Evolutionary conservation across 2,888 invertebrate species (phyloP).

Genomic region (Drosophila paracracens): DNA sequence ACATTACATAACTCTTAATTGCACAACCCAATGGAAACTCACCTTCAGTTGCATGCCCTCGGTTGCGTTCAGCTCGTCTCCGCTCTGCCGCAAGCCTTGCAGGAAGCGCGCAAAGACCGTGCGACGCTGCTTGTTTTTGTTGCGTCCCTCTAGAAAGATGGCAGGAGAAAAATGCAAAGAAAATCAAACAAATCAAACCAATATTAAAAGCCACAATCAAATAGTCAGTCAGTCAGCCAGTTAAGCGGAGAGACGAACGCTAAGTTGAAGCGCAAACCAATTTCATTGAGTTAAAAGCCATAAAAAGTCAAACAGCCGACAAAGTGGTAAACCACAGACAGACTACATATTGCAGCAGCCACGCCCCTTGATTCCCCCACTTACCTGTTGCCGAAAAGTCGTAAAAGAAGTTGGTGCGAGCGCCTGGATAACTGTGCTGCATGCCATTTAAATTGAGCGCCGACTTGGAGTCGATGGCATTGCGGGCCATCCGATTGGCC

Average conservation of each 20-base stretch:
- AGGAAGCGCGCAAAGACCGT: slow-evolving; percentile 85
- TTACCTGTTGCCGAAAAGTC: slow-evolving; percentile 85
- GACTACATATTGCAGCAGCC: slow-evolving; percentile 11
- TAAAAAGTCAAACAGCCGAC: slow-evolving; percentile 75
- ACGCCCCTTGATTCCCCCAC: slow-evolving; percentile 36
- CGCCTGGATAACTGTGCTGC: slow-evolving; percentile 84
- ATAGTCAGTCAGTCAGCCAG: slow-evolving; percentile 37
- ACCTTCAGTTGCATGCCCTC: slow-evolving; percentile 85
- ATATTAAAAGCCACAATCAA: slow-evolving; percentile 66
- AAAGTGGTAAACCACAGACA: slow-evolving; percentile 55
- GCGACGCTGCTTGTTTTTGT: slow-evolving; percentile 84
- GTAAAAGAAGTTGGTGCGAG: slow-evolving; percentile 85
- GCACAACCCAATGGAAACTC: slow-evolving; percentile 50
- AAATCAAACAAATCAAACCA: slow-evolving; percentile 40
- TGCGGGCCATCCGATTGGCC: slow-evolving; percentile 90
- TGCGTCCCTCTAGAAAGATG: slow-evolving; percentile 81
- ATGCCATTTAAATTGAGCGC: slow-evolving; percentile 86
- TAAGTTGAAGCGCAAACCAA: slow-evolving; percentile 52
- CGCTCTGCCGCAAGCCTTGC: slow-evolving; percentile 84
- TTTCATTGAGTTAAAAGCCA: slow-evolving; percentile 79
- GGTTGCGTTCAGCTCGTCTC: slow-evolving; percentile 83
- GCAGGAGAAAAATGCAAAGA: neutral
- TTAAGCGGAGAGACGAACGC: slow-evolving; percentile 31
- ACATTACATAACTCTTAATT: neutral
- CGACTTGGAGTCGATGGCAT: slow-evolving; percentile 87